Evolutionary conservation across 1,140 invertebrate species (phyloP).

Genomic region (Holcopasites calliopsidis): DNA sequence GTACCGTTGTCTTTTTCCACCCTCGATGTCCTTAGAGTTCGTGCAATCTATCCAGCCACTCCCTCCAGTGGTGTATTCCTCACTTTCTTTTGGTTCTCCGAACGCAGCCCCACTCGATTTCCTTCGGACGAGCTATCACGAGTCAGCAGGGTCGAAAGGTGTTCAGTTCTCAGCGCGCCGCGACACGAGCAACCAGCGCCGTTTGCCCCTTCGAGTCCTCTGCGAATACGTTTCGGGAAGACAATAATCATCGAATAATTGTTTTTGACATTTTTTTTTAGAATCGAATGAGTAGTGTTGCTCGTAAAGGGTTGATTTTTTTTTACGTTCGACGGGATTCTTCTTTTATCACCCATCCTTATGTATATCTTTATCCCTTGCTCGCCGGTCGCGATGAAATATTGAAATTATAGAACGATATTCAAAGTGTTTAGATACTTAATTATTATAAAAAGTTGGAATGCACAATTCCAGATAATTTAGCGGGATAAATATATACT

Average conservation of each 20-base stretch:
- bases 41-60: no score
- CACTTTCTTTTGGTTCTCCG: slow-evolving; percentile 1
- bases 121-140: not conserved
- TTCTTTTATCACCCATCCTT: not conserved
- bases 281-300: not conserved
- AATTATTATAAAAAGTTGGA: no score
- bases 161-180: slow-evolving; percentile 52
- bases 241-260: not conserved
- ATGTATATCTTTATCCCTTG: no score
- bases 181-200: slow-evolving; percentile 20
- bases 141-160: slow-evolving; percentile 5
- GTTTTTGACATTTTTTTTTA: no score
- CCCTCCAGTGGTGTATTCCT: no score
- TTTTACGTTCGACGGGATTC: not conserved
- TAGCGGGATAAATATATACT: no score
- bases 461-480: no score
- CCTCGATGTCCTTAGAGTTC: not conserved
- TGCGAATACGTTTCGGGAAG: no score
- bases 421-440: no score
- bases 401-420: no score
- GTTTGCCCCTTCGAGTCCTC: not conserved
- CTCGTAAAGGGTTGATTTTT: not conserved
- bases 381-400: no score
- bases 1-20: not conserved
- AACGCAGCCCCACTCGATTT: not conserved